Percentiles rank a stretch among this genome's conserved stretches.
phyloP scores from a whole-genome alignment of 2,888 invertebrate genomes.

The Gastrophysa polygoni region DNA sequence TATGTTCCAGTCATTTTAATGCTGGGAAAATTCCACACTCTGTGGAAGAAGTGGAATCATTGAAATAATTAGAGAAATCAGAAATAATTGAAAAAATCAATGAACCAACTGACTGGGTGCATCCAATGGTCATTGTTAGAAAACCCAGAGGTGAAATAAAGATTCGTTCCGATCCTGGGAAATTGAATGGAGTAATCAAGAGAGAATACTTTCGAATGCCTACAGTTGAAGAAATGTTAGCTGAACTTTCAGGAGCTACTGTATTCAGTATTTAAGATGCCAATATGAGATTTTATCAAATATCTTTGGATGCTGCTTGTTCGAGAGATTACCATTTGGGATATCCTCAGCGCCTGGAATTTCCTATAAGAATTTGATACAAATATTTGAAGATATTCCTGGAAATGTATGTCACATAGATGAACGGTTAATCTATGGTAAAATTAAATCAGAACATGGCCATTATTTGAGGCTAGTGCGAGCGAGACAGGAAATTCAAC shows the following conservation, averaged over 20 bases:
- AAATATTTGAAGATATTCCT: slow-evolving; percentile 11
- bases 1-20: slow-evolving; percentile 1
- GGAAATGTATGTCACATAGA: slow-evolving; percentile 37
- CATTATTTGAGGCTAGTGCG: slow-evolving; percentile 29
- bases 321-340: slow-evolving; percentile 39
- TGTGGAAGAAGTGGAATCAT: slow-evolving; percentile 19
- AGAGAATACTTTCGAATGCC: slow-evolving; percentile 33
- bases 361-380: slow-evolving; percentile 7
- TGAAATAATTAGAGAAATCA: slow-evolving; percentile 31
- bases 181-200: slow-evolving; percentile 34
- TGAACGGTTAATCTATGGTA: slow-evolving; percentile 42
- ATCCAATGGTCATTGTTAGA: slow-evolving; percentile 37
- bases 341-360: slow-evolving; percentile 8
- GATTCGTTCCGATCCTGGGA: slow-evolving; percentile 33
- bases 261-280: slow-evolving; percentile 23
- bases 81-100: slow-evolving; percentile 35
- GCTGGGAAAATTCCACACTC: slow-evolving; percentile 10
- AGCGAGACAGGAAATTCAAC: slow-evolving; percentile 27
- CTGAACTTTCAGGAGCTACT: slow-evolving; percentile 25
- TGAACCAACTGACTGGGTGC: slow-evolving; percentile 39
- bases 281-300: slow-evolving; percentile 20
- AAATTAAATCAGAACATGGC: slow-evolving; percentile 37
- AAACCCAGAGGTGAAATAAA: slow-evolving; percentile 29
- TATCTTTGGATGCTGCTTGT: slow-evolving; percentile 30
- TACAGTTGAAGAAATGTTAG: slow-evolving; percentile 32